A percentile compares a stretch with the other conserved stretches of the same genome.
These are phyloP conservation scores for Xerus rutilus DNA, from an alignment of 2,797 vertebrate genomes.

Conservation along the genomic window DNA sequence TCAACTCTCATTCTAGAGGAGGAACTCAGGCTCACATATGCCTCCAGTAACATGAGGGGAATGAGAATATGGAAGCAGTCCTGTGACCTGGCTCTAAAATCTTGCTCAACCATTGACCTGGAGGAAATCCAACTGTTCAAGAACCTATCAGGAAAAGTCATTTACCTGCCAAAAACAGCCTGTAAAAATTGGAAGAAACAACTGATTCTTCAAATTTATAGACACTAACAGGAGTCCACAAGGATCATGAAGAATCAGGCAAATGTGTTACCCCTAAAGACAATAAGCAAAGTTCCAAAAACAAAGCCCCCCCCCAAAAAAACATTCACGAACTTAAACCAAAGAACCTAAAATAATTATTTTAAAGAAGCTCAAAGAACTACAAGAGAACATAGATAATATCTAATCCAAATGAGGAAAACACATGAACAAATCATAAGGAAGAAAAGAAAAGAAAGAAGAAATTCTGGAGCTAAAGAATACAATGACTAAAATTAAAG, in stretches of 20 bases:
- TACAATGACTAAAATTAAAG: neutral
- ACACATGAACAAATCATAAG: neutral
- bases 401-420: neutral
- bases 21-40: too few relatives aligned
- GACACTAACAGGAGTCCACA: neutral
- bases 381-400: neutral
- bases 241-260: neutral
- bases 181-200: neutral
- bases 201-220: neutral
- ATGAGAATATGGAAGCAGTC: neutral
- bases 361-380: neutral
- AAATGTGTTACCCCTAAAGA: neutral
- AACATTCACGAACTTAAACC: neutral
- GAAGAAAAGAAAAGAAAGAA: neutral
- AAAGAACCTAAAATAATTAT: neutral
- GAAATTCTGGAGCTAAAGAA: neutral
- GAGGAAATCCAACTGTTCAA: neutral
- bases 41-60: neutral
- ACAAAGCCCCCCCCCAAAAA: neutral
- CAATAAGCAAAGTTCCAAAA: neutral
- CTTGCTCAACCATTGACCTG: neutral
- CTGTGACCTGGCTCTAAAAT: too few relatives aligned
- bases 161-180: neutral
- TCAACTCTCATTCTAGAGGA: neutral
- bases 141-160: neutral